Conservation (phyloP, 2,888 invertebrate genomes). For the Agonopterix alstromeriana region DNA sequence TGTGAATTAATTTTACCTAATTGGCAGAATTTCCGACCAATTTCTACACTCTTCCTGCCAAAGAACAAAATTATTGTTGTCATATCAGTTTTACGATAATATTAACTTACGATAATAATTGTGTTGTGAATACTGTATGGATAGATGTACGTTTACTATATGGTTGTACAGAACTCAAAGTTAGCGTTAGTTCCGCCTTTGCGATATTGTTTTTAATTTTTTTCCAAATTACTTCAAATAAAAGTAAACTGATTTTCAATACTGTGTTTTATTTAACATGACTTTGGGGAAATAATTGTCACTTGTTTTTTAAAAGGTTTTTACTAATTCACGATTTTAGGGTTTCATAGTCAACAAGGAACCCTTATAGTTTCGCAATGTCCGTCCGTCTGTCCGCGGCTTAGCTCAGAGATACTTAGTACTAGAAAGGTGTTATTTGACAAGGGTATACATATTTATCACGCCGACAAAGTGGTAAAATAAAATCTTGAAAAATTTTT, state of each 20-base stretch:
- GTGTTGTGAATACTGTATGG: slow-evolving; percentile 53
- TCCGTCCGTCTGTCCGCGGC: no score
- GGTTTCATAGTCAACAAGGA: no score
- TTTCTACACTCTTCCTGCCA: slow-evolving; percentile 25
- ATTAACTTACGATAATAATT: slow-evolving; percentile 33
- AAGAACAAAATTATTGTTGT: slow-evolving; percentile 44
- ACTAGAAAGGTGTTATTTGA: no score
- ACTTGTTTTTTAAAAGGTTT: no score
- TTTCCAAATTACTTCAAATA: slow-evolving; percentile 66
- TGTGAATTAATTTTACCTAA: background rate
- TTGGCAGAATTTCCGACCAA: slow-evolving; percentile 16
- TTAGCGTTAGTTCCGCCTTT: slow-evolving; percentile 45
- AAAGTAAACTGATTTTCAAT: slow-evolving; percentile 55
- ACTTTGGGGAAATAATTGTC: no score
- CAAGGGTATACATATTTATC: no score
- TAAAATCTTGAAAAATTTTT: no score
- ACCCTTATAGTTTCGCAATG: no score
- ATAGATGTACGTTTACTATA: slow-evolving; percentile 31
- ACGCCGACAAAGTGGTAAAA: no score
- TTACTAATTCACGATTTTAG: no score
- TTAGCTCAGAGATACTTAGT: no score
- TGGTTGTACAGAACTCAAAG: slow-evolving; percentile 52
- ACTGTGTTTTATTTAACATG: background rate
- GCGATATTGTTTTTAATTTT: slow-evolving; percentile 43
- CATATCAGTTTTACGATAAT: slow-evolving; percentile 26